Evolutionary conservation across 2,113 vertebrate genomes (phyloP).

Genomic region (Tetraodon nigroviridis): DNA sequence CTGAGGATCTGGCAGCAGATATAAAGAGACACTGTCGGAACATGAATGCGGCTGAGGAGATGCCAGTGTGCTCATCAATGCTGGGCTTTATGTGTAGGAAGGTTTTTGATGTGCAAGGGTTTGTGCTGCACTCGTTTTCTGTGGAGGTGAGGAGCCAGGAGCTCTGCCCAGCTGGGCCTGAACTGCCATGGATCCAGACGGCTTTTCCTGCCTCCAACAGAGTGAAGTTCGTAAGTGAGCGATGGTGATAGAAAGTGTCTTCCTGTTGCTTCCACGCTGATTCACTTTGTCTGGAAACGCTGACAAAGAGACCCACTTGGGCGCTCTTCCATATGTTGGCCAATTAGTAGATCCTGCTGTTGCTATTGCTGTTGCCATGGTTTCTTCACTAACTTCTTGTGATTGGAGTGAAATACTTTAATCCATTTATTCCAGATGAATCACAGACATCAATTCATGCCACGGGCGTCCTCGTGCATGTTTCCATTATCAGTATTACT

Average conservation of each 20-base stretch:
- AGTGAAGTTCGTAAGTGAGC: slow-evolving; percentile 20
- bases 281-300: slow-evolving; percentile 9
- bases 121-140: slow-evolving; percentile 39
- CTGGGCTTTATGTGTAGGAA: slow-evolving; percentile 63
- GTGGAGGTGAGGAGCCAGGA: slow-evolving; percentile 55
- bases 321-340: slow-evolving; percentile 14
- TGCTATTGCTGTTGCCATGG: neutral
- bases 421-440: too few relatives aligned
- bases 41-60: slow-evolving; percentile 58
- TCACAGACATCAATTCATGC: too few relatives aligned
- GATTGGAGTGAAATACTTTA: neutral
- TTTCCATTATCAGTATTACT: neutral
- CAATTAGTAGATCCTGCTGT: slow-evolving; percentile 36
- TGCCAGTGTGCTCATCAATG: slow-evolving; percentile 72
- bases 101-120: slow-evolving; percentile 61
- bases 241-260: slow-evolving; percentile 7
- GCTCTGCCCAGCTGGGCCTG: slow-evolving; percentile 63
- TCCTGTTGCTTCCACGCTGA: slow-evolving; percentile 9
- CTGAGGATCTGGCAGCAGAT: slow-evolving; percentile 68
- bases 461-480: too few relatives aligned
- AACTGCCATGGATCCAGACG: slow-evolving; percentile 28
- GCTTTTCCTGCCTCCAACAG: slow-evolving; percentile 44
- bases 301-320: slow-evolving; percentile 13
- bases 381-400: neutral
- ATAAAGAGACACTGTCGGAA: slow-evolving; percentile 71